These are phyloP conservation scores for Boleophthalmus pectinirostris DNA, from an alignment of 2,113 vertebrate genomes.

Conservation along the genomic window DNA sequence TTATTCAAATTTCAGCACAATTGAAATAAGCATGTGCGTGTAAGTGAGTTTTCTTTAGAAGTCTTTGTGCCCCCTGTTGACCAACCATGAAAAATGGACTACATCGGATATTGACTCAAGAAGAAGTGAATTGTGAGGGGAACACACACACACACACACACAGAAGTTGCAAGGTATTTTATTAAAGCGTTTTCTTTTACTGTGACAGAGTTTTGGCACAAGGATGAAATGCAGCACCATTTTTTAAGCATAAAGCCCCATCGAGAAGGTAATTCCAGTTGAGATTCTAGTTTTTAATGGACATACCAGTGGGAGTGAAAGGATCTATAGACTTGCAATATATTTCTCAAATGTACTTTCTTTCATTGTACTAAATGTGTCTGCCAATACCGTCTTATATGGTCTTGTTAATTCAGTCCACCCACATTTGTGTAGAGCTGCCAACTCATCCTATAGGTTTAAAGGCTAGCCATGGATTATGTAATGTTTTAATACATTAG, in stretches of 20 bases:
- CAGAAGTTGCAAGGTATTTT: constrained; percentile 39
- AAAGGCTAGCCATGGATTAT: neutral
- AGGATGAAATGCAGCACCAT: constrained; percentile 12
- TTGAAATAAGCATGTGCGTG: no score
- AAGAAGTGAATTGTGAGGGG: constrained; percentile 47
- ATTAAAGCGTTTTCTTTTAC: constrained; percentile 25
- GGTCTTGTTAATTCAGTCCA: neutral
- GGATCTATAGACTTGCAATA: neutral
- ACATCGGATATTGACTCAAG: constrained; percentile 61
- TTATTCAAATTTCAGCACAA: no score
- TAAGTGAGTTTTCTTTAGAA: no score
- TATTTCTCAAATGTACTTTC: neutral
- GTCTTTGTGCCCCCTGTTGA: no score
- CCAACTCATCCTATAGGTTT: neutral
- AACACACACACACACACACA: constrained; percentile 5
- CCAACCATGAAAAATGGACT: no score
- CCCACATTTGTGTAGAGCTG: neutral
- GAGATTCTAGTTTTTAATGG: neutral
- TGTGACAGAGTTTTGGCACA: constrained; percentile 33
- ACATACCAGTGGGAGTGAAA: neutral
- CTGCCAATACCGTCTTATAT: neutral
- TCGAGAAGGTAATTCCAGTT: constrained; percentile 3
- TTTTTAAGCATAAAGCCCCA: neutral
- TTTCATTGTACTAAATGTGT: neutral
- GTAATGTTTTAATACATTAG: neutral